These are phyloP conservation scores for Mobula hypostoma DNA, from an alignment of 2,113 vertebrate species.

Conservation along the genomic window DNA sequence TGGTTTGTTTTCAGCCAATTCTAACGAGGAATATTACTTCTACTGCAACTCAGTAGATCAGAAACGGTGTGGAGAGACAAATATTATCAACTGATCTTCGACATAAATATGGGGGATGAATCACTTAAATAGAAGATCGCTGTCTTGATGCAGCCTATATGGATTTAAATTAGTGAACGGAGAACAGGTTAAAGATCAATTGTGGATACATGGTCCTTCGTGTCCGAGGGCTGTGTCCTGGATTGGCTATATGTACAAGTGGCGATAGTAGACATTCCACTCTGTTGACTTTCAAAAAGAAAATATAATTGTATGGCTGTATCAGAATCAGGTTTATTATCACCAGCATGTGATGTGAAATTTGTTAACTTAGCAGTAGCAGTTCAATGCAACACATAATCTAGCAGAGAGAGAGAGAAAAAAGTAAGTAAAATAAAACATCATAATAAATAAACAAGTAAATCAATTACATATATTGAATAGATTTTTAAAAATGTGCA, in stretches of 20 bases:
- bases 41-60: not conserved
- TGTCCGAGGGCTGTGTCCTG: not conserved
- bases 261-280: not conserved
- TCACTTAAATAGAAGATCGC: not conserved
- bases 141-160: not conserved
- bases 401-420: no score
- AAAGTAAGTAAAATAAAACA: no score
- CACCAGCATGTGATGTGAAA: no score
- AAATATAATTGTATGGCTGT: not conserved
- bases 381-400: no score
- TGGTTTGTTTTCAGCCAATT: not conserved
- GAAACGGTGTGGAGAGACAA: no score
- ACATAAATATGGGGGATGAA: not conserved
- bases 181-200: not conserved
- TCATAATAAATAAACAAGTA: no score
- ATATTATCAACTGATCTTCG: no score
- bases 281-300: not conserved
- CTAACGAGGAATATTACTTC: not conserved
- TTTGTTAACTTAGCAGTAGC: no score
- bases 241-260: not conserved
- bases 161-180: not conserved
- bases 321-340: not conserved
- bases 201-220: not conserved
- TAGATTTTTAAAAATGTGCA: no score
- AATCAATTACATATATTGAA: no score